Evolutionary conservation across 2,888 invertebrate genomes (phyloP).

Genomic region (Diarsia brunnea): DNA sequence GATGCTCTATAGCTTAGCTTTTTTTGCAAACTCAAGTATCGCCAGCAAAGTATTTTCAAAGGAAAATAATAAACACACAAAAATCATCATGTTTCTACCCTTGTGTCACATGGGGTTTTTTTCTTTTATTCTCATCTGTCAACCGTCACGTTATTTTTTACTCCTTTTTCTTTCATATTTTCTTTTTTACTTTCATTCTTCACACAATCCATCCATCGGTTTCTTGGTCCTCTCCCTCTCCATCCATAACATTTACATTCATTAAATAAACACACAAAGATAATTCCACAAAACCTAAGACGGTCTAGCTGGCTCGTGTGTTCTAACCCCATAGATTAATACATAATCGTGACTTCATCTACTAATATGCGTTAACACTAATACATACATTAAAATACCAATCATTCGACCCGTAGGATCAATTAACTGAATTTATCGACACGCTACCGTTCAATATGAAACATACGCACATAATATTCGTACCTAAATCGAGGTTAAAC

Average conservation of each 20-base stretch:
- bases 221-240: no score
- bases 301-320: background rate
- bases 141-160: no score
- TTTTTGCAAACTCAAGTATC: background rate
- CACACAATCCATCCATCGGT: no score
- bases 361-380: background rate
- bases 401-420: background rate
- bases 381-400: slow-evolving; percentile 39
- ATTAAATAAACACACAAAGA: background rate
- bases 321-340: slow-evolving; percentile 10
- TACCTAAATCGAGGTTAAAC: slow-evolving; percentile 53
- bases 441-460: slow-evolving; percentile 25
- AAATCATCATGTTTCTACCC: no score
- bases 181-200: no score
- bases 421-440: slow-evolving; percentile 32
- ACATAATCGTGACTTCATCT: background rate
- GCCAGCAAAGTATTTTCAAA: background rate
- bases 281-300: background rate
- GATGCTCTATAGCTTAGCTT: background rate
- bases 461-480: slow-evolving; percentile 33
- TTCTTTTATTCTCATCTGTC: no score
- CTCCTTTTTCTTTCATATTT: no score
- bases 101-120: no score
- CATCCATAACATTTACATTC: no score
- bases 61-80: background rate